Base-by-base conservation (phyloP, 2,113 vertebrate genomes). In the Ciconia maguari region DNA sequence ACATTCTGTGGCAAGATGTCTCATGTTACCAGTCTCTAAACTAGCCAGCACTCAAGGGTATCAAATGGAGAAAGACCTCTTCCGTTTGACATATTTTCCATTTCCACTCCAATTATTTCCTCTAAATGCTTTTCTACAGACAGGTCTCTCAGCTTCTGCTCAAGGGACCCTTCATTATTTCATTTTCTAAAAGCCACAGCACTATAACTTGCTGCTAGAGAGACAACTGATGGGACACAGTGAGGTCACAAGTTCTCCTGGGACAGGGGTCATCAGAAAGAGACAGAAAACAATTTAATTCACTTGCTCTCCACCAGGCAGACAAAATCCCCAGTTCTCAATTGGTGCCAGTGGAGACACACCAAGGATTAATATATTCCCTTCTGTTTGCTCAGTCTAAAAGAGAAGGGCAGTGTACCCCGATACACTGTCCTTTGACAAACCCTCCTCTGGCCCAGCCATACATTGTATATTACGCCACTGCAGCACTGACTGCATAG, bases 101-200 rank as follows among this genome's bases (percentile, higher is more conserved):
- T 83, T 93, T 90, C 89, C 49, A 65, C 44, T 71, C 34, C 94
- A 93, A 92, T 95, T 95, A 96, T 93, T 94, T 89, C 88, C 70
- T 66, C 61, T 93, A 92, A 92, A 96, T 46, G 72, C 54, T 92
- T 94, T 93, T 76, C 85, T 85, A 76, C 78, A 69, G 62, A 72
- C 90, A 86, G 62, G 48, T 77, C 20, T 61, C 27, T 72, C 79
- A 81, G 83, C 75, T 78, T 48, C 61, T 90, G 76, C 85, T 95
- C 91, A 80, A 38, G 71, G 71, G 87, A 95, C 65, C 71, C 64
- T 70, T 93, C 54, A 60, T 94, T 90, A 94, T 51, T 85, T 91
- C 89, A 72, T 94, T 86, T 86, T 65, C 80, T 90, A 82, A 94
- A 91, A 94, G 78, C 70, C 77, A 87, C 12, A 9, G 85, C 70